Conservation (phyloP, 2,113 vertebrate genomes). For the Lucifuga dentata region DNA sequence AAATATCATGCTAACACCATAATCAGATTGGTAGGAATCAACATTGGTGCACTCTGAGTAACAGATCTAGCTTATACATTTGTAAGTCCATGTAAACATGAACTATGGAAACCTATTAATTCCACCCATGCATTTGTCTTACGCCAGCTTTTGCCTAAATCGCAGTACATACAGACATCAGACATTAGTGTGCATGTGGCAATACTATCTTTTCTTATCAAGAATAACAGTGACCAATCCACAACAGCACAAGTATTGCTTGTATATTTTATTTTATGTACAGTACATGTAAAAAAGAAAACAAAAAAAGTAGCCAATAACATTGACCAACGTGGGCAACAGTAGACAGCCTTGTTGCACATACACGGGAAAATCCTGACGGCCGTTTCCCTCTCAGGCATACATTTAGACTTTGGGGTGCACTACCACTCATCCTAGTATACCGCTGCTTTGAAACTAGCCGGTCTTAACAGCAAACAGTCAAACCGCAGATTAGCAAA, state of each 20-base stretch:
- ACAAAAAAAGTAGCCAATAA: slow-evolving; percentile 73
- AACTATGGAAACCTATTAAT: too few relatives aligned
- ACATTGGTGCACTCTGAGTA: too few relatives aligned
- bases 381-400: slow-evolving; percentile 45
- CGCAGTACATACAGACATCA: too few relatives aligned
- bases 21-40: too few relatives aligned
- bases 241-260: slow-evolving; percentile 73
- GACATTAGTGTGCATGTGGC: too few relatives aligned
- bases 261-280: slow-evolving; percentile 88
- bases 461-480: slow-evolving; percentile 35
- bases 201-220: background rate
- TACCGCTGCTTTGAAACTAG: slow-evolving; percentile 55
- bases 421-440: slow-evolving; percentile 27
- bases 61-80: too few relatives aligned
- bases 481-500: slow-evolving; percentile 46
- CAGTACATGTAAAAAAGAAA: slow-evolving; percentile 83
- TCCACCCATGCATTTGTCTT: too few relatives aligned
- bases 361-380: slow-evolving; percentile 53
- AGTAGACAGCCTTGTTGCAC: slow-evolving; percentile 73
- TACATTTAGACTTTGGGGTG: slow-evolving; percentile 32
- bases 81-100: too few relatives aligned
- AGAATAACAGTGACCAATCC: background rate
- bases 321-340: slow-evolving; percentile 74
- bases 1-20: too few relatives aligned
- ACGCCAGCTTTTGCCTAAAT: too few relatives aligned